Percentiles rank a stretch among this genome's conserved stretches.
Conservation (phyloP, 1,140 invertebrate species). For the Eurosta solidaginis region DNA sequence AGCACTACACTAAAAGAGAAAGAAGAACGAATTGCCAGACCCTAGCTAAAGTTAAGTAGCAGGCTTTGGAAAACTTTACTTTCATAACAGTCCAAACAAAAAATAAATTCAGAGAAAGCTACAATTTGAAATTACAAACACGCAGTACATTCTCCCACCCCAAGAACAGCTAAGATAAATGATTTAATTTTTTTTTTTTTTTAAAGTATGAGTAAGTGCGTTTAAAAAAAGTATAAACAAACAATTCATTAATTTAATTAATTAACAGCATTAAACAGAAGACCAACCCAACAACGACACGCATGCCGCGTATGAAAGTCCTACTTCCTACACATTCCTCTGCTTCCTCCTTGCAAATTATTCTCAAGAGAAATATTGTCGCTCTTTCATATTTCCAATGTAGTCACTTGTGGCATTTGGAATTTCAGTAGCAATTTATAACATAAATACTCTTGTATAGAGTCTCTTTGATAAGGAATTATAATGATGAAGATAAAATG, state of each 20-base stretch:
- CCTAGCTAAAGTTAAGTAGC: no score
- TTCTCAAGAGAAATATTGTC: no score
- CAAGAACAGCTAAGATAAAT: background rate
- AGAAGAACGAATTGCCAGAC: background rate
- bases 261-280: constrained; percentile 15
- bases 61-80: no score
- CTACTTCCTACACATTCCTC: no score
- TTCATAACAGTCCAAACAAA: background rate
- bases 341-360: background rate
- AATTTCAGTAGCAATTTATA: no score
- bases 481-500: no score
- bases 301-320: background rate
- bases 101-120: background rate
- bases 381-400: no score
- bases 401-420: no score
- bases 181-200: background rate
- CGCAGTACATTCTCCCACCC: background rate
- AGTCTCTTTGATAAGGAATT: no score
- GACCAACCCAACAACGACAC: background rate
- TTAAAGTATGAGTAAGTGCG: background rate
- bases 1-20: no score
- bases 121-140: background rate
- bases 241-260: constrained; percentile 32
- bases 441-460: no score
- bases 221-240: constrained; percentile 13